phyloP scores from a whole-genome alignment of 2,888 invertebrate species.

The Scelioninae gen. 1 region DNA sequence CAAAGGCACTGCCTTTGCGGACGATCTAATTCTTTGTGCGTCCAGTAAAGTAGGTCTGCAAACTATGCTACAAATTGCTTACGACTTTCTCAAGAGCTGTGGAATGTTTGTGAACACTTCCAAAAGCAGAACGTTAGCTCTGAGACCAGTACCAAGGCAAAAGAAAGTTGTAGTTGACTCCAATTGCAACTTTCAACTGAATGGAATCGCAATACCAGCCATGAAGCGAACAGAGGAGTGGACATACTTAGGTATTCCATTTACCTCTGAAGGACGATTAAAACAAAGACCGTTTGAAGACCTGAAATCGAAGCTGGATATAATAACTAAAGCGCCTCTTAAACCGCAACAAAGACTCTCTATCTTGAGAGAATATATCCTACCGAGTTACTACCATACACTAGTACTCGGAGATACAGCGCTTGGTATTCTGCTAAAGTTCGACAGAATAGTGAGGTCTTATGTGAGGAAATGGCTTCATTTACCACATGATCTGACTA shows the following conservation, averaged over 20 bases:
- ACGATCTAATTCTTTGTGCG: slow-evolving; percentile 62
- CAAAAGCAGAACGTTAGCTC: slow-evolving; percentile 70
- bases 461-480: slow-evolving; percentile 2
- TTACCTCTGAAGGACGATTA: slow-evolving; percentile 16
- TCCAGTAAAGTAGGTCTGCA: slow-evolving; percentile 73
- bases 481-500: background rate
- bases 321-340: slow-evolving; percentile 62
- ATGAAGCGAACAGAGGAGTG: slow-evolving; percentile 25
- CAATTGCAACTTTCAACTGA: background rate
- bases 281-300: background rate
- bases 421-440: background rate
- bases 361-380: slow-evolving; percentile 42
- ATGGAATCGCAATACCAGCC: background rate
- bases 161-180: slow-evolving; percentile 59
- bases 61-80: slow-evolving; percentile 20
- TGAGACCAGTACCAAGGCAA: slow-evolving; percentile 44
- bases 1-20: slow-evolving; percentile 66
- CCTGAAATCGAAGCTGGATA: slow-evolving; percentile 27
- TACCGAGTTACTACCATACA: background rate
- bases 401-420: background rate
- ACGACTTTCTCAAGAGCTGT: slow-evolving; percentile 58
- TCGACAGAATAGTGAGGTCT: background rate
- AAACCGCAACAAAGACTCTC: slow-evolving; percentile 66
- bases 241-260: slow-evolving; percentile 54
- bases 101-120: slow-evolving; percentile 73